Evolutionary conservation across 2,113 vertebrate species (phyloP), one percentile per base, ranked within the genome.

Genomic region (Pachypanchax playfairii): DNA sequence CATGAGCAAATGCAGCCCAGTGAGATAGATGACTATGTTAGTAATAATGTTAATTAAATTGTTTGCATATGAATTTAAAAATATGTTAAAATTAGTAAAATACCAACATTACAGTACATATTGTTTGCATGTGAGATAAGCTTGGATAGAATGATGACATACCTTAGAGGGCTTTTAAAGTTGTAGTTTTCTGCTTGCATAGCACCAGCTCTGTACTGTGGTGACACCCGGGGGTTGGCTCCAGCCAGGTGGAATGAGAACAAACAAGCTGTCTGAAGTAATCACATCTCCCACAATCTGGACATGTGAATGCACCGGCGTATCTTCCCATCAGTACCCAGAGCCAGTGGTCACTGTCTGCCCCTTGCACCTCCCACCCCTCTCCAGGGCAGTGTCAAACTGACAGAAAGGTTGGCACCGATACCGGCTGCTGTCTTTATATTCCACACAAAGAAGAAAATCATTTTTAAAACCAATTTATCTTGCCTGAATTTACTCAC

Each of bases 211-310:
- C 63, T 63, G 66, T 76, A 70, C 75, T 68, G 85, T 70, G 71
- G 75, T 65, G 68, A 33, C 26, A 75, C 76, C 73, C 58, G 33
- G 73, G 70, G 82, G 60, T 69, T 79, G 67, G 66, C 83, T 74
- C 54, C 83, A 85, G 46, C 88, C 89, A 90, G 83, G 87, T 92
- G 89, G 85, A 91, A 90, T 80, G 77, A 85, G 86, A 90, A 87
- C 88, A 91, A 91, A 90, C 87, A 91, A 86, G 78, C 87, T 90
- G 91, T 92, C 91, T 84, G 72, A 85, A 88, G 74, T 81, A 82
- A 90, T 92, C 84, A 85, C 74, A 72, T 91, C 89, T 76, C 65
- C 49, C 64, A 70, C 74, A 86, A 74, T 76, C 42, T 73, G 73
- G 73, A 75, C 76, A 83, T 83, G 80, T 64, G 79, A 88, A 73